A percentile compares a stretch with the other conserved stretches of the same genome.
Evolutionary conservation across 2,888 invertebrate species (phyloP).

Genomic region (Galerucella pusilla): DNA sequence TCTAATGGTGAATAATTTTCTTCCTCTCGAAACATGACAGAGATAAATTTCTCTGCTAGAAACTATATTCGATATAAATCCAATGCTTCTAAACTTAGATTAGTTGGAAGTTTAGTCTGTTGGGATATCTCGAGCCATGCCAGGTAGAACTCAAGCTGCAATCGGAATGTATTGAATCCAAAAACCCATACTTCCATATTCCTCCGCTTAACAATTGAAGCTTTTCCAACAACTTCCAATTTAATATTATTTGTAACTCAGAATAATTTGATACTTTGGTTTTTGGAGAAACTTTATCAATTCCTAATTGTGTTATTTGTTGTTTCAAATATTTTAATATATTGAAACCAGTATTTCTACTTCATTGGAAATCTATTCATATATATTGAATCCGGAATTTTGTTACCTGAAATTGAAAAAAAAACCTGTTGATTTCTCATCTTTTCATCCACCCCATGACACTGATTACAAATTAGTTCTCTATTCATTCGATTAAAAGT

Average conservation of each 20-base stretch:
- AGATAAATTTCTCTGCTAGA: conserved; percentile 10
- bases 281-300: too few species aligned
- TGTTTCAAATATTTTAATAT: too few species aligned
- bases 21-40: background rate
- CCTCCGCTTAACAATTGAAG: background rate
- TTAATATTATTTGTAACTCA: too few species aligned
- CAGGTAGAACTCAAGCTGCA: conserved; percentile 53
- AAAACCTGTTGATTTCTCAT: conserved; percentile 31
- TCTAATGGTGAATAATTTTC: background rate
- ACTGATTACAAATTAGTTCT: conserved; percentile 26
- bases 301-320: too few species aligned
- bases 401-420: conserved; percentile 20
- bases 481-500: conserved; percentile 30
- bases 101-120: conserved; percentile 55
- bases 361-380: too few species aligned
- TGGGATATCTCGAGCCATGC: conserved; percentile 44
- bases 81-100: conserved; percentile 58
- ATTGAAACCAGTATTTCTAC: too few species aligned
- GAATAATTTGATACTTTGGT: too few species aligned
- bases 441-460: conserved; percentile 19
- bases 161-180: conserved; percentile 49
- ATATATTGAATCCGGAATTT: too few species aligned
- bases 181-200: conserved; percentile 26
- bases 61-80: conserved; percentile 45
- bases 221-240: too few species aligned